These are phyloP conservation scores for Passer domesticus DNA, from an alignment of 2,113 vertebrate species.

Conservation along the genomic window DNA sequence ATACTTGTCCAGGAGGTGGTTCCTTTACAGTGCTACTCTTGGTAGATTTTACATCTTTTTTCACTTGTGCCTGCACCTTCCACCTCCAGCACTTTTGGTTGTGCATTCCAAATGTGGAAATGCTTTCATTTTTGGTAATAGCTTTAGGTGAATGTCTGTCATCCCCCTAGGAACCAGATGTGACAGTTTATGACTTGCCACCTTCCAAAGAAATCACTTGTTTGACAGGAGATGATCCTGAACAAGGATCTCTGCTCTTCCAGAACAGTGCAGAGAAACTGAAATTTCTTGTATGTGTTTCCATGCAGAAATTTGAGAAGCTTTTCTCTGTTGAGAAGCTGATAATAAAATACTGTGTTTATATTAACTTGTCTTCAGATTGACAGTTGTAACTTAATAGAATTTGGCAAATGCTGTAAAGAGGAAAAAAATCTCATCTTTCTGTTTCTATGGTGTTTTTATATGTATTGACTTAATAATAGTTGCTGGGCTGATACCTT, in stretches of 20 bases:
- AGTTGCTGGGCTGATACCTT: neutral
- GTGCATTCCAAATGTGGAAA: neutral
- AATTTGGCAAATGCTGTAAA: neutral
- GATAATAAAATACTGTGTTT: neutral
- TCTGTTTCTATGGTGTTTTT: neutral
- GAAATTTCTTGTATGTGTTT: neutral
- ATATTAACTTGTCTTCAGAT: neutral
- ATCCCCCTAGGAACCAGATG: neutral
- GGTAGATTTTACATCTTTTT: neutral
- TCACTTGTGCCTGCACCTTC: neutral
- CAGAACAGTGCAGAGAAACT: neutral
- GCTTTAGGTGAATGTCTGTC: neutral
- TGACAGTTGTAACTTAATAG: neutral
- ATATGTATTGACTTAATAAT: neutral
- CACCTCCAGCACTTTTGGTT: neutral
- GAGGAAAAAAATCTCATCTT: neutral
- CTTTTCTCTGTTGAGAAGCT: neutral
- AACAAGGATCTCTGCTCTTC: neutral
- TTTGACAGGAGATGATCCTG: neutral
- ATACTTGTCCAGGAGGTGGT: neutral
- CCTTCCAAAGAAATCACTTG: neutral
- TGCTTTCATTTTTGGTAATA: neutral
- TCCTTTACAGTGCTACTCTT: neutral
- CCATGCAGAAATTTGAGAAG: neutral
- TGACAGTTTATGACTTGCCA: neutral